Evolutionary conservation across 2,113 vertebrate species (phyloP).

Genomic region (Triplophysa dalaica): DNA sequence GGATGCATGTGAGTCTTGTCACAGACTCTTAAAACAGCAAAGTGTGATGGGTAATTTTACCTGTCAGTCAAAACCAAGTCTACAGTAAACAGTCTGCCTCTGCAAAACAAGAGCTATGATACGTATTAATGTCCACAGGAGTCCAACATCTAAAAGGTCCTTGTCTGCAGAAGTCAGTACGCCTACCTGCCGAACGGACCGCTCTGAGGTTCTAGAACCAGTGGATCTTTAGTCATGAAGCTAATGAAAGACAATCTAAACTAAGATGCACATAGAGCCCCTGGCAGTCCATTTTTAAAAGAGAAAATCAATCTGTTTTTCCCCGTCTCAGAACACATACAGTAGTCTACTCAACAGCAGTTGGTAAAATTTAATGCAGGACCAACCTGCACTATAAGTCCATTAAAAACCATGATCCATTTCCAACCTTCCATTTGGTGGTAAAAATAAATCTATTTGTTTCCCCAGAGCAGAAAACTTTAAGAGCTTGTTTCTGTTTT

Average conservation of each 20-base stretch:
- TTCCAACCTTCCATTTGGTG: not conserved
- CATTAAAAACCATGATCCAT: not conserved
- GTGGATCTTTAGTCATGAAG: not conserved
- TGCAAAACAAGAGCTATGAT: not conserved
- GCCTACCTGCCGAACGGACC: too few relatives aligned
- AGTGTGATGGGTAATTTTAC: not conserved
- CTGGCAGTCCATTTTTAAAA: slow-evolving; percentile 36
- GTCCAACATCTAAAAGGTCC: not conserved
- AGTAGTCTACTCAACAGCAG: not conserved
- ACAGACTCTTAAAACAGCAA: not conserved
- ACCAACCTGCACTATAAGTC: not conserved
- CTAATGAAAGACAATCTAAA: not conserved
- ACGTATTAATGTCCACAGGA: not conserved
- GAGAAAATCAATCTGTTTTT: slow-evolving; percentile 47
- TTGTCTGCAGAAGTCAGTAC: not conserved
- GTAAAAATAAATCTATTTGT: not conserved
- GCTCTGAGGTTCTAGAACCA: not conserved
- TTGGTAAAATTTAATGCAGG: not conserved
- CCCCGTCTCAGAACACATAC: slow-evolving; percentile 10
- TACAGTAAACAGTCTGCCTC: not conserved
- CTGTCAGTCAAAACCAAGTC: not conserved
- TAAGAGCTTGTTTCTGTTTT: not conserved
- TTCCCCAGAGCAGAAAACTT: not conserved
- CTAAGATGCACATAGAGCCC: slow-evolving; percentile 26
- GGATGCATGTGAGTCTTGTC: too few relatives aligned